phyloP scores from a whole-genome alignment of 2,113 vertebrate species.

The Macquaria ambigua region DNA sequence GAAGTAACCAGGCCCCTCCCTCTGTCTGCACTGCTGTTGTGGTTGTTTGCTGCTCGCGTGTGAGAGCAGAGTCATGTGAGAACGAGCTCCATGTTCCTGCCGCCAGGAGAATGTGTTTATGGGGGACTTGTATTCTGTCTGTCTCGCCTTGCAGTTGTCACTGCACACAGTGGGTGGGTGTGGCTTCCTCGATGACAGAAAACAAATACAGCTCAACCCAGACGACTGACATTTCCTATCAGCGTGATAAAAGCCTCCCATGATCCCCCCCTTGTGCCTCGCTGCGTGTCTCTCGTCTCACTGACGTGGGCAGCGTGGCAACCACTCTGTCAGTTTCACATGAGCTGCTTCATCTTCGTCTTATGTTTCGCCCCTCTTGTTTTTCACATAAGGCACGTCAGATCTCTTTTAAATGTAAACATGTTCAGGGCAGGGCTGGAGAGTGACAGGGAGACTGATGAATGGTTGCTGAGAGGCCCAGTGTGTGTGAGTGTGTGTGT shows the following conservation, averaged over 20 bases:
- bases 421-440: conserved; percentile 41
- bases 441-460: conserved; percentile 67
- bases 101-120: conserved; percentile 60
- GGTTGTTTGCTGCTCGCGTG: conserved; percentile 57
- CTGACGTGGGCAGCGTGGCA: conserved; percentile 42
- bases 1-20: conserved; percentile 8
- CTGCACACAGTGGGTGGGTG: conserved; percentile 62
- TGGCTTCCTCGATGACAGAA: conserved; percentile 56
- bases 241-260: conserved; percentile 42
- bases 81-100: conserved; percentile 46
- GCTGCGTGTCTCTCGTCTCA: conserved; percentile 9
- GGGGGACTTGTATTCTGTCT: conserved; percentile 41
- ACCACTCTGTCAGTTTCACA: conserved; percentile 45
- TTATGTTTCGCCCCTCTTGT: conserved; percentile 36
- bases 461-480: conserved; percentile 56
- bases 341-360: neutral
- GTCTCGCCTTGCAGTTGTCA: conserved; percentile 62
- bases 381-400: conserved; percentile 41
- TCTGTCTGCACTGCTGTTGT: conserved; percentile 16
- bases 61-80: conserved; percentile 68
- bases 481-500: conserved; percentile 43
- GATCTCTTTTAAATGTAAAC: conserved; percentile 69
- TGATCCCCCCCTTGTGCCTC: conserved; percentile 3
- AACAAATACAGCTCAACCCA: conserved; percentile 67
- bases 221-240: conserved; percentile 63